phyloP scores from a whole-genome alignment of 1,140 invertebrate genomes.

The Thaumatotibia leucotreta region DNA sequence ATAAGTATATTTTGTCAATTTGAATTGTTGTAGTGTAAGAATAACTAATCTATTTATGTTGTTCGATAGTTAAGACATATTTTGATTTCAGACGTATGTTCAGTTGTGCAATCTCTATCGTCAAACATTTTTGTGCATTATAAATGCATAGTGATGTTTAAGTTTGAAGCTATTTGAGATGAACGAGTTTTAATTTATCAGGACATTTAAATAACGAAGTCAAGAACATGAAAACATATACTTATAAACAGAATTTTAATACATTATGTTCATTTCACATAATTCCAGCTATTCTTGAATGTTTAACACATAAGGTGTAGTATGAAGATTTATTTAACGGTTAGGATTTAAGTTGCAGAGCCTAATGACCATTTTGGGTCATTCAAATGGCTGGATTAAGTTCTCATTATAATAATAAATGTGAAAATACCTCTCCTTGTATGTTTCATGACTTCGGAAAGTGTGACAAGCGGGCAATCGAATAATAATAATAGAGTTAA shows the following conservation, averaged over 20 bases:
- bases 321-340: slow-evolving; percentile 1
- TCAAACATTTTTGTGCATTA: background rate
- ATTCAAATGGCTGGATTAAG: background rate
- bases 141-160: background rate
- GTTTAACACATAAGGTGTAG: background rate
- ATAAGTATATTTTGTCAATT: slow-evolving; percentile 70
- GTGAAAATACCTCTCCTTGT: background rate
- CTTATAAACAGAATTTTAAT: no score
- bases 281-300: background rate
- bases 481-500: background rate
- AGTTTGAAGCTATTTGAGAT: background rate
- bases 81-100: background rate
- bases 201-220: no score
- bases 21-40: slow-evolving; percentile 52
- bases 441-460: background rate
- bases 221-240: no score
- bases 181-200: background rate
- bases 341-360: slow-evolving; percentile 7
- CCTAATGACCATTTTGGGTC: background rate
- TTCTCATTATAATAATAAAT: slow-evolving; percentile 6
- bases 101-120: background rate
- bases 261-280: background rate
- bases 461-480: background rate
- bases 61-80: slow-evolving; percentile 28
- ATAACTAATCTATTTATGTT: slow-evolving; percentile 57